Conservation (phyloP, 1,140 invertebrate genomes). For the Apis florea region DNA sequence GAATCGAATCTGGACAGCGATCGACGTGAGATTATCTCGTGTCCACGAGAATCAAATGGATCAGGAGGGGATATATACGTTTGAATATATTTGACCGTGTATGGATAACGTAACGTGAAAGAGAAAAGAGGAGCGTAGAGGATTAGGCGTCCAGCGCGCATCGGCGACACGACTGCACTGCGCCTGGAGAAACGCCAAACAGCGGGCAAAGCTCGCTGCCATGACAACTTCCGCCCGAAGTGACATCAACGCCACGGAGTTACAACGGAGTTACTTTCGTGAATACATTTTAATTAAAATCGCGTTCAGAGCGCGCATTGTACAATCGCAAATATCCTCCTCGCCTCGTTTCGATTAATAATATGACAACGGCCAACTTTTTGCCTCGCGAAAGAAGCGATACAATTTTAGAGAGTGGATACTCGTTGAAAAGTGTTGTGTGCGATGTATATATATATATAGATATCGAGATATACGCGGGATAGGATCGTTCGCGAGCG, state of each 20-base stretch:
- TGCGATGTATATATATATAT: no score
- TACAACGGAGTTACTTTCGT: slow-evolving; percentile 39
- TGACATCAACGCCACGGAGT: slow-evolving; percentile 27
- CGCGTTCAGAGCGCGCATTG: background rate
- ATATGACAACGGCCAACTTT: slow-evolving; percentile 16
- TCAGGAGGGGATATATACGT: no score
- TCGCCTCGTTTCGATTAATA: slow-evolving; percentile 38
- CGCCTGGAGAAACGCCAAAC: slow-evolving; percentile 59
- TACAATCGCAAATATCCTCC: background rate
- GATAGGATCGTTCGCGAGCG: background rate
- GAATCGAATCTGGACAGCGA: no score
- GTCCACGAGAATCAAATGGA: no score
- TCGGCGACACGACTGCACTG: slow-evolving; percentile 53
- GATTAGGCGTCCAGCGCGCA: slow-evolving; percentile 39
- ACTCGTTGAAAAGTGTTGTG: background rate
- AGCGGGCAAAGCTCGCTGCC: slow-evolving; percentile 28
- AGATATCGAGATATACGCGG: slow-evolving; percentile 3
- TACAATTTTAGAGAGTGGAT: background rate
- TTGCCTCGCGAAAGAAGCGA: background rate
- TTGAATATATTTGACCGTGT: no score
- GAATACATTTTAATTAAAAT: slow-evolving; percentile 40
- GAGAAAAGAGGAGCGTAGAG: background rate
- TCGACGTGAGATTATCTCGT: no score
- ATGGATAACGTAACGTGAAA: no score
- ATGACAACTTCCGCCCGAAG: slow-evolving; percentile 46